phyloP scores from a whole-genome alignment of 1,140 invertebrate genomes.

The Nephila pilipes region DNA sequence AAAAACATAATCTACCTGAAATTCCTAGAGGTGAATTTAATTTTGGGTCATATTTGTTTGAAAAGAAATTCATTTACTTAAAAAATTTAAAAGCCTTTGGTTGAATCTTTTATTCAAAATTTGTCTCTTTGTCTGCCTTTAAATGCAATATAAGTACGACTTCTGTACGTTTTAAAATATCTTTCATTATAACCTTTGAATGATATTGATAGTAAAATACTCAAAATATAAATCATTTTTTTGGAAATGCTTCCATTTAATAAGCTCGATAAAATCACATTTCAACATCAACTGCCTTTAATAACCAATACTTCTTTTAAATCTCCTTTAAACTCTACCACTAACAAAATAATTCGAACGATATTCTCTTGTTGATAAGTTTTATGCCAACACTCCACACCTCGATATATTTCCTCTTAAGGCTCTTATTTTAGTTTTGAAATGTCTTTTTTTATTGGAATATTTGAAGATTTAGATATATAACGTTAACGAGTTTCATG shows the following conservation, averaged over 20 bases:
- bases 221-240: constrained; percentile 19
- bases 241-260: not conserved
- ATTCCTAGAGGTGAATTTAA: too few species aligned
- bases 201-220: constrained; percentile 22
- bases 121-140: constrained; percentile 21
- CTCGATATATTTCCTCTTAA: not conserved
- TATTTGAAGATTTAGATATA: too few species aligned
- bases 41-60: not conserved
- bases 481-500: too few species aligned
- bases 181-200: not conserved
- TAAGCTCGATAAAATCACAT: not conserved
- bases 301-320: not conserved
- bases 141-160: constrained; percentile 21
- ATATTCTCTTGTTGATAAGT: constrained; percentile 1
- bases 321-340: not conserved
- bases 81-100: not conserved
- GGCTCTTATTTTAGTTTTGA: too few species aligned
- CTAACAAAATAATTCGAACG: not conserved
- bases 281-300: constrained; percentile 26
- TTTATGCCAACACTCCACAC: not conserved
- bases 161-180: constrained; percentile 29
- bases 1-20: too few species aligned
- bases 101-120: not conserved
- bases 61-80: not conserved
- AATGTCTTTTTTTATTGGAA: too few species aligned